Conservation (phyloP, 2,797 vertebrate genomes). For the Galaxias olidus region DNA sequence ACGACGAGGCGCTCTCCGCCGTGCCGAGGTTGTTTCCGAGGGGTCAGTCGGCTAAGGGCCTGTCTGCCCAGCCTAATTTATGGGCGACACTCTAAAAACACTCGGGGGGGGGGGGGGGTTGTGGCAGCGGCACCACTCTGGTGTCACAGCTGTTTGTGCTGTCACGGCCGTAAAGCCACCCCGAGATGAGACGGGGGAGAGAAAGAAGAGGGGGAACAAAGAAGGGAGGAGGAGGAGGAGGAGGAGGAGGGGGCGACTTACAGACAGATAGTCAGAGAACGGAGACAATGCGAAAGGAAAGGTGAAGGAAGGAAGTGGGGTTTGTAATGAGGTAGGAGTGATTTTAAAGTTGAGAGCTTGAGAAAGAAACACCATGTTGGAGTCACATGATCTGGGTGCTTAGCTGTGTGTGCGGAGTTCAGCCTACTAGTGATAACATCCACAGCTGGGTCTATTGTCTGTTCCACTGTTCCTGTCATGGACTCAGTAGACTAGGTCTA, state of each 20-base stretch:
- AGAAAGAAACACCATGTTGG: slow-evolving; percentile 39
- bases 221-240: slow-evolving; percentile 25
- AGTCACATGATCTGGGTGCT: slow-evolving; percentile 45
- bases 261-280: background rate
- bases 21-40: slow-evolving; percentile 40
- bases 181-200: slow-evolving; percentile 38
- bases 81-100: slow-evolving; percentile 62
- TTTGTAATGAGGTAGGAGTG: slow-evolving; percentile 3
- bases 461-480: slow-evolving; percentile 22
- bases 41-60: slow-evolving; percentile 58
- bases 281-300: slow-evolving; percentile 29
- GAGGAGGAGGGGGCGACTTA: slow-evolving; percentile 47
- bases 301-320: slow-evolving; percentile 19
- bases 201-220: background rate
- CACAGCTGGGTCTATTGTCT: slow-evolving; percentile 18
- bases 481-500: slow-evolving; percentile 14
- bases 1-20: slow-evolving; percentile 33
- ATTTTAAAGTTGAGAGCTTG: slow-evolving; percentile 21
- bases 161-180: slow-evolving; percentile 71
- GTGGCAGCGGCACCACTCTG: slow-evolving; percentile 62
- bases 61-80: slow-evolving; percentile 63
- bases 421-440: slow-evolving; percentile 38
- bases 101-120: slow-evolving; percentile 32
- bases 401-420: slow-evolving; percentile 34
- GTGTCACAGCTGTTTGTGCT: slow-evolving; percentile 76